These are phyloP conservation scores for Sminthurides bifidus DNA, from an alignment of 1,140 invertebrate genomes.

Conservation along the genomic window DNA sequence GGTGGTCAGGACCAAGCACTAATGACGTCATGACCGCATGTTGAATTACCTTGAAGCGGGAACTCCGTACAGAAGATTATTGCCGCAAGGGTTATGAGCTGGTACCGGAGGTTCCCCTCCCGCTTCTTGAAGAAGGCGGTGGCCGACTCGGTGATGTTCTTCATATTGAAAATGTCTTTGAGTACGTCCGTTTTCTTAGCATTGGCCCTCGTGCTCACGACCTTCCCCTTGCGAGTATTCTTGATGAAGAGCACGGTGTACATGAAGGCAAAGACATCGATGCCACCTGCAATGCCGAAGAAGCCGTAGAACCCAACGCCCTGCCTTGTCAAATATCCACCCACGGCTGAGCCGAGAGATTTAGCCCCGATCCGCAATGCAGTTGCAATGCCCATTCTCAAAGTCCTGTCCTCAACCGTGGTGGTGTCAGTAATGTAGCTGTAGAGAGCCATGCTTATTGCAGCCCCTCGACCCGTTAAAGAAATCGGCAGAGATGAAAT, in stretches of 20 bases:
- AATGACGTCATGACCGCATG: too few relatives aligned
- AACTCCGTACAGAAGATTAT: conserved; percentile 24
- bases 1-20: too few relatives aligned
- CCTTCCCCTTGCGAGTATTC: conserved; percentile 9
- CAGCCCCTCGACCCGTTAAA: conserved; percentile 37
- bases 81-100: conserved; percentile 15
- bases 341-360: conserved; percentile 16
- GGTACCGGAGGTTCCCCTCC: background rate
- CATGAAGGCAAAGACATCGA: conserved; percentile 11
- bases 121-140: conserved; percentile 22
- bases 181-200: background rate
- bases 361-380: conserved; percentile 11
- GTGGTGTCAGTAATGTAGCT: conserved; percentile 39
- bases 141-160: conserved; percentile 17
- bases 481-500: conserved; percentile 34
- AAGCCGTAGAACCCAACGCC: conserved; percentile 10
- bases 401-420: conserved; percentile 33
- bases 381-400: conserved; percentile 36
- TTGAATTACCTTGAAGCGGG: conserved; percentile 28
- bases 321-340: conserved; percentile 13
- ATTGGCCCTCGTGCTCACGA: background rate
- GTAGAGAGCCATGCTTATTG: conserved; percentile 37
- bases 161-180: conserved; percentile 21
- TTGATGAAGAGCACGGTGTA: conserved; percentile 18
- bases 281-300: conserved; percentile 21